Percentiles rank a stretch among this genome's conserved stretches.
Evolutionary conservation across 2,888 invertebrate species (phyloP).

Genomic region (Catocala nupta): DNA sequence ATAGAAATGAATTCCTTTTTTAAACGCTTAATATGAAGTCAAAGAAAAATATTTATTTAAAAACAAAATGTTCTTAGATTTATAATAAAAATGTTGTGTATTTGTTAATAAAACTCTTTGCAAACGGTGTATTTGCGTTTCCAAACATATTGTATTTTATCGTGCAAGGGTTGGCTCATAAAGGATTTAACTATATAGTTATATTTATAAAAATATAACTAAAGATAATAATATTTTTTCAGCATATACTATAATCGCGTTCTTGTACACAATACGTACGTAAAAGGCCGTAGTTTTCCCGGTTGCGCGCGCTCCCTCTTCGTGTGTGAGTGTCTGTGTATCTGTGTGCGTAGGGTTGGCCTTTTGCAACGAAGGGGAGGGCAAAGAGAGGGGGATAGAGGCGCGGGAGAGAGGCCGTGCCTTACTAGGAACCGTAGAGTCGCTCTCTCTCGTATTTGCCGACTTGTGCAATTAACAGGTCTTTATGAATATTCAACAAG

Average conservation of each 20-base stretch:
- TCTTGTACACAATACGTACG: constrained; percentile 84
- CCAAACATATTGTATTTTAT: too few species aligned
- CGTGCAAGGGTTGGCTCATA: too few species aligned
- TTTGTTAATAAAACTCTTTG: too few species aligned
- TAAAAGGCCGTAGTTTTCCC: constrained; percentile 86
- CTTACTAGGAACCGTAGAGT: constrained; percentile 76
- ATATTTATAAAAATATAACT: background rate
- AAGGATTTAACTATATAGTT: too few species aligned
- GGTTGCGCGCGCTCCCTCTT: constrained; percentile 79
- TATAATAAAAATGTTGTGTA: too few species aligned
- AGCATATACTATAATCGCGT: constrained; percentile 69
- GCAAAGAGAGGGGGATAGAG: constrained; percentile 51
- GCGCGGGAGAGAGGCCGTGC: constrained; percentile 57
- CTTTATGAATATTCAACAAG: constrained; percentile 86
- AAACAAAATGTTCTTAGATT: too few species aligned
- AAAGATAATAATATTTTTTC: constrained; percentile 36
- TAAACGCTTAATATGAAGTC: too few species aligned
- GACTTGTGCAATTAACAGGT: constrained; percentile 86
- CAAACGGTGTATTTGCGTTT: too few species aligned
- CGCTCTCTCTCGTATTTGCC: constrained; percentile 83
- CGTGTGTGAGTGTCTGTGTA: constrained; percentile 61
- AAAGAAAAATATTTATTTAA: too few species aligned
- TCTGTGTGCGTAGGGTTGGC: constrained; percentile 73
- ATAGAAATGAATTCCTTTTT: too few species aligned
- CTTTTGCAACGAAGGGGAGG: constrained; percentile 69